phyloP scores from a whole-genome alignment of 2,113 vertebrate genomes.

The Paradisaea rubra region DNA sequence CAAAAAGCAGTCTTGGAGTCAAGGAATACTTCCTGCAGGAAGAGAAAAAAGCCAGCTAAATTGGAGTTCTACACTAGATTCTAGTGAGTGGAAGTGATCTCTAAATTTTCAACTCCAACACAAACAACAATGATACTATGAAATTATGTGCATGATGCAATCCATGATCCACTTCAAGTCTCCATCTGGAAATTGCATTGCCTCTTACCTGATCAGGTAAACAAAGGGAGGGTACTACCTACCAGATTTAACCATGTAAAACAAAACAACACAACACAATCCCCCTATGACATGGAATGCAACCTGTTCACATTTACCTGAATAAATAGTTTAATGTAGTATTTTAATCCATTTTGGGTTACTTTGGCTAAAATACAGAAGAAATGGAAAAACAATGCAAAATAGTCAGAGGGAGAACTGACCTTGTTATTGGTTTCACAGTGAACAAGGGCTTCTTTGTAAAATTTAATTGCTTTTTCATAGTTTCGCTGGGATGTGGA shows the following conservation, averaged over 20 bases:
- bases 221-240: not conserved
- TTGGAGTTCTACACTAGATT: not conserved
- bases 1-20: not conserved
- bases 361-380: not conserved
- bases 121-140: not conserved
- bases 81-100: not conserved
- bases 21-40: not conserved
- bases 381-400: constrained; percentile 19
- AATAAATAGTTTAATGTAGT: not conserved
- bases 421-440: constrained; percentile 95
- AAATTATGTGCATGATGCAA: not conserved
- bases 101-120: not conserved
- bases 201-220: not conserved
- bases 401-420: constrained; percentile 47
- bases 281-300: not conserved
- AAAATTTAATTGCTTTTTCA: constrained; percentile 95
- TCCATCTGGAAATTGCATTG: not conserved
- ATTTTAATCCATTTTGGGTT: not conserved
- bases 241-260: not conserved
- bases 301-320: not conserved
- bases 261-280: not conserved
- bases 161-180: not conserved
- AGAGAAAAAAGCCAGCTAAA: not conserved
- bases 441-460: constrained; percentile 98
- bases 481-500: constrained; percentile 88